These are phyloP conservation scores for Temnothorax longispinosus DNA, from an alignment of 1,140 invertebrate genomes.

Conservation along the genomic window DNA sequence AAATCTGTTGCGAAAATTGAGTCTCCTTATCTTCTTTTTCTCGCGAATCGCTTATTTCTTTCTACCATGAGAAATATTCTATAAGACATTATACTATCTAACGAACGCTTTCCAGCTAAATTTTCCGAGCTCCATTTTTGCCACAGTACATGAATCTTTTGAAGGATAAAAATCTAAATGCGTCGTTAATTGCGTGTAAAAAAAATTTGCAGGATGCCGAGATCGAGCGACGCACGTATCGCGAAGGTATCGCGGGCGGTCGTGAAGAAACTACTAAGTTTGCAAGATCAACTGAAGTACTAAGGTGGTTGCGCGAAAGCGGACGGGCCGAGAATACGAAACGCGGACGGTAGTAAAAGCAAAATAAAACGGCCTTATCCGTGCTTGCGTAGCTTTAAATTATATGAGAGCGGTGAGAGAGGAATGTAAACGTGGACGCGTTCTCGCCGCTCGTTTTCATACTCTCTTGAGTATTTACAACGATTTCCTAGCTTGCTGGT, in stretches of 20 bases:
- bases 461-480: slow-evolving; percentile 52
- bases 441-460: slow-evolving; percentile 53
- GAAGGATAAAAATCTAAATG: slow-evolving; percentile 8
- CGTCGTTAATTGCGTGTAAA: slow-evolving; percentile 7
- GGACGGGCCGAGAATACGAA: slow-evolving; percentile 70
- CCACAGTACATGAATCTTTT: background rate
- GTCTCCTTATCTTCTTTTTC: background rate
- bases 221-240: background rate
- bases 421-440: slow-evolving; percentile 43
- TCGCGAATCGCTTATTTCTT: background rate
- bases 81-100: background rate
- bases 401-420: slow-evolving; percentile 55
- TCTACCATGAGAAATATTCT: background rate
- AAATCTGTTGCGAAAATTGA: background rate
- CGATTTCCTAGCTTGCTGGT: slow-evolving; percentile 43
- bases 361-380: slow-evolving; percentile 74
- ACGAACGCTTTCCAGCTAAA: background rate
- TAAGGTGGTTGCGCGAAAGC: slow-evolving; percentile 68
- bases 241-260: background rate
- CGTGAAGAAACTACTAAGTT: slow-evolving; percentile 64
- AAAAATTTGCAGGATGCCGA: slow-evolving; percentile 17
- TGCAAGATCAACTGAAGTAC: slow-evolving; percentile 74
- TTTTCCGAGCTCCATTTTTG: background rate
- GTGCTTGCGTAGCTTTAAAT: slow-evolving; percentile 69
- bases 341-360: slow-evolving; percentile 70